phyloP scores from a whole-genome alignment of 2,797 vertebrate genomes.

The Sciurus carolinensis region DNA sequence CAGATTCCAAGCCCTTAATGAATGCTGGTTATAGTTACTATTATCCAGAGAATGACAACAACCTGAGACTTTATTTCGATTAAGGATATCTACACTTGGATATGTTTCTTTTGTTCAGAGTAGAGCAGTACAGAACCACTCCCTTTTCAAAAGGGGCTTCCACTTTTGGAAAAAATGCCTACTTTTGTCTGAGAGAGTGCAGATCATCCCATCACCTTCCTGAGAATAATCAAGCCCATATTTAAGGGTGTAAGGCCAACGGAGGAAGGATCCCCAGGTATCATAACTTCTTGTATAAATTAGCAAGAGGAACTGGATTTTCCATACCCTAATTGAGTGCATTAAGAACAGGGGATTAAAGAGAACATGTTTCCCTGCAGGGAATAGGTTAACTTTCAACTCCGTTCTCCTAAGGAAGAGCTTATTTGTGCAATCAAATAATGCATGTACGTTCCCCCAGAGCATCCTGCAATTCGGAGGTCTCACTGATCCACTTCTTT shows the following conservation, averaged over 20 bases:
- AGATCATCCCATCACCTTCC: conserved; percentile 14
- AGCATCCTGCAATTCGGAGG: neutral
- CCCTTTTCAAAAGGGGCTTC: neutral
- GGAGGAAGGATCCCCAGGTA: conserved; percentile 67
- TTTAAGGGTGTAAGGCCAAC: conserved; percentile 58
- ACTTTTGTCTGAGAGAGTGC: conserved; percentile 44
- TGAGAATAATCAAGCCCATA: conserved; percentile 56
- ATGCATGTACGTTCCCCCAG: neutral
- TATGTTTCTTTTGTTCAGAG: conserved; percentile 38
- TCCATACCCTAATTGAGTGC: conserved; percentile 60
- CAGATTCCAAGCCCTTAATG: neutral
- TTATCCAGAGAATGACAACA: neutral
- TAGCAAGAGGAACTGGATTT: conserved; percentile 72
- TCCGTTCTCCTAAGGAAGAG: neutral
- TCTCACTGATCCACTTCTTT: neutral
- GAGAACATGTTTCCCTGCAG: conserved; percentile 18
- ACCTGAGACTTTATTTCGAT: neutral
- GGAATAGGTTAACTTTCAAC: conserved; percentile 13
- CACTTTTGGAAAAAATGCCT: conserved; percentile 56
- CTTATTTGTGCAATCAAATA: conserved; percentile 27
- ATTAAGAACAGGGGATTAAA: conserved; percentile 9
- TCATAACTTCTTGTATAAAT: conserved; percentile 70
- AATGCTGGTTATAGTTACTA: neutral
- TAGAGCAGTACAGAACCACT: neutral
- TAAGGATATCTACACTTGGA: neutral